Evolutionary conservation across 2,888 invertebrate species (phyloP), one percentile per base, ranked within the genome.

Genomic region (Thelaira solivaga): DNA sequence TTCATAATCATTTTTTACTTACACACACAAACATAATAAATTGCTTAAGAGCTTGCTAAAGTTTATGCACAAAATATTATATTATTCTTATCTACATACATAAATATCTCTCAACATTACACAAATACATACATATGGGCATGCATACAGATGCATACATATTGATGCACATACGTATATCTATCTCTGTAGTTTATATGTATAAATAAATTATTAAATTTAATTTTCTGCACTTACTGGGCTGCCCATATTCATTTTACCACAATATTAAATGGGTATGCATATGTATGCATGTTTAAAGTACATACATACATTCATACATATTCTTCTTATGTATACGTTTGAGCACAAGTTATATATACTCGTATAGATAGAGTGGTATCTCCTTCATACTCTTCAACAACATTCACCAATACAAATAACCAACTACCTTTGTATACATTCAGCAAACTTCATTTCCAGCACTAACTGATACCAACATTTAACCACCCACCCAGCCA

Each of bases 171-270:
- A 11, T 36, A 29, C 11, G 20, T 29, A 7, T 29, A 31, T 68
- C 20, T 75, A 59, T 62, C 57, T 72, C 68, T 55, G 31, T 59
- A 71, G 41, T 69, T 20, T 39, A 51, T 64, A 55, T 76, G 75
- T 75, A 29, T 72, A 82, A 82, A 86, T 86, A 84, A 86, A 86
- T 86, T 86, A 86, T 86, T 86, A 86, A 86, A 86, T 86, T 86
- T 86, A 86, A 86, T 86, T 86, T 86, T 86, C 85, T 85, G 85
- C 86, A 86, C 86, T 86, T 86, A 84, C 83, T 84, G 82, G 83
- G 61, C 59, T 59, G 72, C 72, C 77, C 72, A 71, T 75, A 69
- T 76, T 65, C 65, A 64, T 64, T 77, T 57, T 73, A 57, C 62
- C 73, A 68, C 73, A 68, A 62, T 61, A 41, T 64, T 71, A 36